phyloP scores from a whole-genome alignment of 1,140 invertebrate genomes.

The Solen grandis region DNA sequence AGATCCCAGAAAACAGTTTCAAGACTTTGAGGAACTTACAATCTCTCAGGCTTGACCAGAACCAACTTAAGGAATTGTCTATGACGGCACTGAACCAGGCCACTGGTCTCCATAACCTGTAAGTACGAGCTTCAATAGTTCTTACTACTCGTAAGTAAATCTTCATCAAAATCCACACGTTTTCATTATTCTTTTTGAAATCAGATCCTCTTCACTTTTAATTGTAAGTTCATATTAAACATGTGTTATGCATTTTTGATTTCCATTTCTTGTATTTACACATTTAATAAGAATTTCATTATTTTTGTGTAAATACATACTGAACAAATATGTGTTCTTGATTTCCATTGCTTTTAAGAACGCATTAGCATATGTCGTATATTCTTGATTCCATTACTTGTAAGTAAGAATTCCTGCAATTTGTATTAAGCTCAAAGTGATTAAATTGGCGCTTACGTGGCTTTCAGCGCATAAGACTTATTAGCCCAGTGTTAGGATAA shows the following conservation, averaged over 20 bases:
- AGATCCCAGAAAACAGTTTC: slow-evolving; percentile 65
- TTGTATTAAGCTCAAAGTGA: too few relatives aligned
- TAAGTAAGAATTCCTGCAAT: too few relatives aligned
- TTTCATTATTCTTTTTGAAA: neutral
- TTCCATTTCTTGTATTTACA: neutral
- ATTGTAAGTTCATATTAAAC: neutral
- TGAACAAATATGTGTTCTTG: too few relatives aligned
- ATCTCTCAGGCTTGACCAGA: slow-evolving; percentile 67
- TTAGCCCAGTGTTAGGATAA: too few relatives aligned
- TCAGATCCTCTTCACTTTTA: neutral
- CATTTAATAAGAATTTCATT: too few relatives aligned
- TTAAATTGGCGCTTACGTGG: too few relatives aligned
- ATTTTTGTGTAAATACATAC: too few relatives aligned
- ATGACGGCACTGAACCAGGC: slow-evolving; percentile 56
- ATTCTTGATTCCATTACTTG: too few relatives aligned
- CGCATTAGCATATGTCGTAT: too few relatives aligned
- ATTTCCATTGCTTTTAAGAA: too few relatives aligned
- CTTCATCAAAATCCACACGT: neutral
- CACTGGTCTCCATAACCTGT: slow-evolving; percentile 60
- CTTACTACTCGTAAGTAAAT: neutral
- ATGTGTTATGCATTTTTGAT: neutral
- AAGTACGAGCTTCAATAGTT: slow-evolving; percentile 40
- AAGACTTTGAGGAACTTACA: slow-evolving; percentile 54
- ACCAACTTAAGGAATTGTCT: slow-evolving; percentile 63
- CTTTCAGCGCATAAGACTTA: too few relatives aligned